These are phyloP conservation scores for Drosophila insularis DNA, from an alignment of 1,140 invertebrate species.

Conservation along the genomic window DNA sequence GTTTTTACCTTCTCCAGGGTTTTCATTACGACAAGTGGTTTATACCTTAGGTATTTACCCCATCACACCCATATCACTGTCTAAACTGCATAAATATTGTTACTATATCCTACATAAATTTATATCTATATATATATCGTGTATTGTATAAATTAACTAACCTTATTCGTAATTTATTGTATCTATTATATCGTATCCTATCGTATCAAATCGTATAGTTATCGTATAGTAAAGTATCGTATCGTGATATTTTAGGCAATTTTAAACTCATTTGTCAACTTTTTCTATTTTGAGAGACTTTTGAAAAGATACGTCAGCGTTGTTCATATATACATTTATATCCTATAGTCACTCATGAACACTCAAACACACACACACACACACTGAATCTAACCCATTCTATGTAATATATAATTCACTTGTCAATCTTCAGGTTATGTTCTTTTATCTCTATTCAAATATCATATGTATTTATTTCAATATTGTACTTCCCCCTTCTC, in stretches of 20 bases:
- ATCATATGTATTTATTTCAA: constrained; percentile 53
- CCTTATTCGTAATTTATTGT: constrained; percentile 40
- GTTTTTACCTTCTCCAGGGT: background rate
- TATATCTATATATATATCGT: constrained; percentile 38
- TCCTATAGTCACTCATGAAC: background rate
- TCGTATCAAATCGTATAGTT: constrained; percentile 11
- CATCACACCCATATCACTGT: background rate
- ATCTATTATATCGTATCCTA: constrained; percentile 30
- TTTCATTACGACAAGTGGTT: background rate
- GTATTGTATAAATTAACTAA: constrained; percentile 51
- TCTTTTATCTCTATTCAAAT: constrained; percentile 1
- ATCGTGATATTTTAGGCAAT: constrained; percentile 3
- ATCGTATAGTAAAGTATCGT: constrained; percentile 21
- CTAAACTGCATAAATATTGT: background rate
- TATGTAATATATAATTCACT: constrained; percentile 41
- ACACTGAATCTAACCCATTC: constrained; percentile 22
- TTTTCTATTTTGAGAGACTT: constrained; percentile 2
- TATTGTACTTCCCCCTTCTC: constrained; percentile 57
- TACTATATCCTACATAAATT: constrained; percentile 11
- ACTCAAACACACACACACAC: constrained; percentile 11
- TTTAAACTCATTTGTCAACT: background rate
- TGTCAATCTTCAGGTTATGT: constrained; percentile 30
- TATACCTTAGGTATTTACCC: no score
- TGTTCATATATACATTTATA: background rate
- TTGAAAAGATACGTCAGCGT: background rate